Base-by-base conservation (phyloP, 2,888 invertebrate species). In the Nycteola revayana region DNA sequence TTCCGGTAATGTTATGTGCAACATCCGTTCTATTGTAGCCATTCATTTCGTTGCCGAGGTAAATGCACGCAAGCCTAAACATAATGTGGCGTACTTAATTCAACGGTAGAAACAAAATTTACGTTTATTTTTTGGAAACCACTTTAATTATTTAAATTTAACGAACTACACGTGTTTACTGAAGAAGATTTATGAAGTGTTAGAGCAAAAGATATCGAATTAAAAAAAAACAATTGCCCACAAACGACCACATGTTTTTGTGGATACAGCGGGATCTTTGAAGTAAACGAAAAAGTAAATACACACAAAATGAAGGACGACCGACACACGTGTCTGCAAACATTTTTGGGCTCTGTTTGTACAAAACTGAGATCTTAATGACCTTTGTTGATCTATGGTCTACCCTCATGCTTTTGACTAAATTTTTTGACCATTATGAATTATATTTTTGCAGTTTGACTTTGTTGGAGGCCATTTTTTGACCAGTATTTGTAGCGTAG, bases 321-420 rank as follows among this genome's bases (percentile, higher is more conserved):
- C 66, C 66, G 63, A 61, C 77, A 74, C 79, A 80, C 73, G 75
- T 78, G 81, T 75, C 68, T 66, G 72, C 75, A 81, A 83, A 83
- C 76, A 81, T 66, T 81, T 81, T 74, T 66, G 61, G 67, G 66
- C 38, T 58, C 39, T 76, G 68, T 82, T 81, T 78, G 66, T 65
- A 69, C 60, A 70, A 74, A 73, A 63, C 69, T 66, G 60, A 68
- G 63, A 60, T 64, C 66, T 71, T 68, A 69, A 66, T 71, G 54
- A 55, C 47, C 43, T 49, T 62, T 65, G 63, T 66, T 61, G 57
- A 47, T 58, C 51, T 57, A 56, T 49, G 41, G 49, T 40, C 45
- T 54, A 43, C 55, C 51, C 42, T 62, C 61, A 44, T 33, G 43
- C 25, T 23, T 42, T 24, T 35, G 35, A 28, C 39, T 32, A 40